phyloP scores from a whole-genome alignment of 2,888 invertebrate species.

The Rhyacophila evoluta region DNA sequence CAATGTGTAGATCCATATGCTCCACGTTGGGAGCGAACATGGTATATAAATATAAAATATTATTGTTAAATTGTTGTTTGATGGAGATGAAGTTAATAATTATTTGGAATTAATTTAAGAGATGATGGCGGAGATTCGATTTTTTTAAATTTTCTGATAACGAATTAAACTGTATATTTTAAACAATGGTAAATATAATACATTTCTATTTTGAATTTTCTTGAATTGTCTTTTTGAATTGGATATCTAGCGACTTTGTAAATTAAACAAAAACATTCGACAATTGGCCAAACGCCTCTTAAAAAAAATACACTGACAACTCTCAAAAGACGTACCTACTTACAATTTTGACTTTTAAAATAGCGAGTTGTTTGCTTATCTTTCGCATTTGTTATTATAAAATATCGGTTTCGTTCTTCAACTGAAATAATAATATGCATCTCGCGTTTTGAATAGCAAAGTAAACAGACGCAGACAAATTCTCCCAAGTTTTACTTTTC shows the following conservation, averaged over 20 bases:
- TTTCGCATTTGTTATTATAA: slow-evolving; percentile 28
- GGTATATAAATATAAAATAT: no score
- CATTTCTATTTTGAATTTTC: neutral
- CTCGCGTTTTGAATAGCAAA: slow-evolving; percentile 9
- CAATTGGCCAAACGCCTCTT: neutral
- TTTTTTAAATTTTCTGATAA: no score
- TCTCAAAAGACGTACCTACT: neutral
- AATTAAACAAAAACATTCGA: slow-evolving; percentile 19
- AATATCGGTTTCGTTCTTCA: slow-evolving; percentile 28
- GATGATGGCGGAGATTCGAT: no score
- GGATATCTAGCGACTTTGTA: neutral
- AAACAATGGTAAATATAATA: neutral
- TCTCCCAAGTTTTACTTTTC: neutral
- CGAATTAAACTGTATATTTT: neutral
- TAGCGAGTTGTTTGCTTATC: slow-evolving; percentile 12
- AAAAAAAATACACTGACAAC: neutral
- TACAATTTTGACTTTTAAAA: slow-evolving; percentile 28
- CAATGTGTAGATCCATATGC: no score
- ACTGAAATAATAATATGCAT: slow-evolving; percentile 28
- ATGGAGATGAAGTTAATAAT: no score
- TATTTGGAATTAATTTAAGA: no score
- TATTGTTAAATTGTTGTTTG: no score
- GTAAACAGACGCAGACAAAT: slow-evolving; percentile 15
- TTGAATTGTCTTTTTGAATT: neutral
- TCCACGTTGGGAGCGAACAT: no score